Evolutionary conservation across 2,113 vertebrate species (phyloP).

Genomic region (Natator depressus): DNA sequence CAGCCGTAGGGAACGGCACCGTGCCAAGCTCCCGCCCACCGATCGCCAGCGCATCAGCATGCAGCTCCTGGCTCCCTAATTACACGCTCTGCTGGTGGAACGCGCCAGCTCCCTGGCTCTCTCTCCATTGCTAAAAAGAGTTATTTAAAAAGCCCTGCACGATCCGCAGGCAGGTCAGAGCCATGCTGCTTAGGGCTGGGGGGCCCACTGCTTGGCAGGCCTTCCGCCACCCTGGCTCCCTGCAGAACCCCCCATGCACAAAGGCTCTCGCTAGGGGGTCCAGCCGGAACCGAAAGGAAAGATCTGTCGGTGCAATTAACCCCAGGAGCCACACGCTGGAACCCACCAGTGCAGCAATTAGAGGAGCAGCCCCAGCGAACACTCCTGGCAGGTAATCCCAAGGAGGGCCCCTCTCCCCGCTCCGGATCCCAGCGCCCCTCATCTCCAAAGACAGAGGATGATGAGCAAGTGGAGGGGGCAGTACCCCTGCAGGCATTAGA

Average conservation of each 20-base stretch:
- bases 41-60: constrained; percentile 13
- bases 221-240: background rate
- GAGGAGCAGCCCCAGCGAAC: accelerated
- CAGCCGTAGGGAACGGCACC: background rate
- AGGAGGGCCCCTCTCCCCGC: accelerated
- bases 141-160: constrained; percentile 5
- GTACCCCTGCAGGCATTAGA: background rate
- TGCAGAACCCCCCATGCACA: background rate
- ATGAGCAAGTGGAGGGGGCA: background rate
- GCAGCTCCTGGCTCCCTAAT: constrained; percentile 49
- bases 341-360: accelerated
- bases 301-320: accelerated
- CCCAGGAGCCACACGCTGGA: accelerated
- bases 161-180: background rate
- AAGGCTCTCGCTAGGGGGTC: accelerated
- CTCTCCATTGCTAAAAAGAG: constrained; percentile 24
- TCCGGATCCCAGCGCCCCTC: accelerated
- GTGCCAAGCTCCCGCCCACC: background rate
- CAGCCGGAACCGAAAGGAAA: accelerated
- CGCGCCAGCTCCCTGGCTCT: constrained; percentile 27
- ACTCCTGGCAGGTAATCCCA: background rate
- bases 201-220: background rate
- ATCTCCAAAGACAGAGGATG: background rate
- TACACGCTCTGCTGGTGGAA: constrained; percentile 61
- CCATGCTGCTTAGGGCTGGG: background rate